These are phyloP conservation scores for Dipodomys ordii DNA, from an alignment of 2,113 vertebrate genomes.

Conservation along the genomic window DNA sequence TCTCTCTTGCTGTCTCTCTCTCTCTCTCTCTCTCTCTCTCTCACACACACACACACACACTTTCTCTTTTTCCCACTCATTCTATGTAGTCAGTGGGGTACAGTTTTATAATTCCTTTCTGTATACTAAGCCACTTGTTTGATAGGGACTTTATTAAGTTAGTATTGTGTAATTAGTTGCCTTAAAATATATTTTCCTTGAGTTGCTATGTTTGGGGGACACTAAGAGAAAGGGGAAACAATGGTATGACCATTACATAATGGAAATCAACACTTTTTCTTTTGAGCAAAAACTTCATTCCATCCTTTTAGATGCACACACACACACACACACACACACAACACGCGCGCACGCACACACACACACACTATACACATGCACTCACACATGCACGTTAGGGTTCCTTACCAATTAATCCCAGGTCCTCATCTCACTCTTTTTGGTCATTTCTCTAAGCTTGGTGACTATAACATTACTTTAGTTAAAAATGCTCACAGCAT, in stretches of 20 bases:
- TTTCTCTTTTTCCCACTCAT: neutral
- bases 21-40: neutral
- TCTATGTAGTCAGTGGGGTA: neutral
- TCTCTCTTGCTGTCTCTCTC: neutral
- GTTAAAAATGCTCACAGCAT: neutral
- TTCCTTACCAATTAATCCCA: neutral
- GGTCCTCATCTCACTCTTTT: neutral
- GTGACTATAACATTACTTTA: neutral
- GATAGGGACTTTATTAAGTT: neutral
- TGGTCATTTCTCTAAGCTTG: neutral
- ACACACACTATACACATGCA: neutral
- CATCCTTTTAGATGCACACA: neutral
- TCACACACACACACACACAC: too few species aligned
- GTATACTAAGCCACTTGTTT: neutral
- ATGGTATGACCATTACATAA: constrained; percentile 74
- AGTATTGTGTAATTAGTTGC: neutral
- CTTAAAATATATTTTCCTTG: constrained; percentile 56
- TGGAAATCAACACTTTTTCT: constrained; percentile 71
- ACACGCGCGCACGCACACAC: too few species aligned
- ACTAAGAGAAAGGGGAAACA: constrained; percentile 57
- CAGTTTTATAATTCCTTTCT: neutral
- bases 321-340: too few species aligned
- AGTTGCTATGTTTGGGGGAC: constrained; percentile 60
- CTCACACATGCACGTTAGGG: too few species aligned
- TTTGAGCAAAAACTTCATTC: constrained; percentile 79